Evolutionary conservation across 2,888 invertebrate genomes (phyloP), one percentile per base, ranked within the genome.

Genomic region (Tridacna crocea): DNA sequence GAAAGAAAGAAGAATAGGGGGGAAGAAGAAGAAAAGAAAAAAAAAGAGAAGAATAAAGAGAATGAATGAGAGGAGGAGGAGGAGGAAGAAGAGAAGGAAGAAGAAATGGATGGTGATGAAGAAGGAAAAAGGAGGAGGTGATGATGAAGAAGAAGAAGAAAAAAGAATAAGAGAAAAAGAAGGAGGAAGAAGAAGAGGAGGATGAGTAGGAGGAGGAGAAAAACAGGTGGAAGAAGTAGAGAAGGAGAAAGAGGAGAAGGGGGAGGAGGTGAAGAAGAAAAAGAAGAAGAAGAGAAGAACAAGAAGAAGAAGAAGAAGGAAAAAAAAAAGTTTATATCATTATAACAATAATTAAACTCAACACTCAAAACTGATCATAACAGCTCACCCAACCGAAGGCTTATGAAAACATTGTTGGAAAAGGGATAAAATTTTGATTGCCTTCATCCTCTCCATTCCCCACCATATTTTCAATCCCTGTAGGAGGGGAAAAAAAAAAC

Each of bases 51-150:
- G 6, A 15, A 68, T 10, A 27, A 22, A 27, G 66, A 36, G 8
- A 19, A 27, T 13, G 24, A 66, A 27, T 17, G 19, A n/a, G 68
- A 36, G 17, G 46, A 36, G 27, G 36, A 68, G 17, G 36, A 68
- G 15, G 68, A 68, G n/a, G 46, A 68, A 27, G 36, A 22, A 66
- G 66, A 66, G 12, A 27, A 26, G 12, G 66, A 66, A 27, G 36
- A 26, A 27, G 26, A 66, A 22, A 19, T 13, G 13, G 36, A 27
- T 12, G 36, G 19, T 13, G 24, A 66, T 13, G 36, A 26, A 27
- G 36, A 66, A 22, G 66, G 66, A 66, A 17, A 19, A 22, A 27
- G 66, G 26, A 17, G 36, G 11, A 27, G 26, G 26, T 26, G 36
- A 27, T 13, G 66, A 66, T 13, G 36, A 27, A 27, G 26, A 66